Evolutionary conservation across 2,888 invertebrate genomes (phyloP).

Genomic region (Agrochola macilenta): DNA sequence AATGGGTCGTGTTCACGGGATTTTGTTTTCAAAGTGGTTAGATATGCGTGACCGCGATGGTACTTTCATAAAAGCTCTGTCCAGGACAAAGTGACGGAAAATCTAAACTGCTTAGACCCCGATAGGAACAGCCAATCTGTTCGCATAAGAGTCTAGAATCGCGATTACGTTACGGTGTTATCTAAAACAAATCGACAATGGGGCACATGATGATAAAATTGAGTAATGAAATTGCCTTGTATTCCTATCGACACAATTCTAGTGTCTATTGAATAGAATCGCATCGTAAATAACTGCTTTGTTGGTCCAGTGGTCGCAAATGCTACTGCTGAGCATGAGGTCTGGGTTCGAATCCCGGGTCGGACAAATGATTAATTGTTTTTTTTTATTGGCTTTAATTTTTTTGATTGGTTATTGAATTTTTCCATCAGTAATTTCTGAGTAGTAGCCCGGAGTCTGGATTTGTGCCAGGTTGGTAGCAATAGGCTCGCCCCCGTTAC

Average conservation of each 20-base stretch:
- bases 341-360: not conserved
- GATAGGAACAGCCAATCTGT: conserved; percentile 6
- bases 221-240: not conserved
- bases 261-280: not conserved
- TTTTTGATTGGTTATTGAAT: too few species aligned
- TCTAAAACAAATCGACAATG: conserved; percentile 14
- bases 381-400: too few species aligned
- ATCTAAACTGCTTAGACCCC: not conserved
- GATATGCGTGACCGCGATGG: too few species aligned
- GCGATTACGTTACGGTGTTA: not conserved
- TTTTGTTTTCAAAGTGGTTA: too few species aligned
- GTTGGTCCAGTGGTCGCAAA: not conserved
- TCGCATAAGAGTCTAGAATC: conserved; percentile 11
- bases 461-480: not conserved
- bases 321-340: too few species aligned
- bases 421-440: not conserved
- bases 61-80: too few species aligned
- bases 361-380: too few species aligned
- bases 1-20: too few species aligned
- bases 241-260: not conserved
- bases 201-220: not conserved
- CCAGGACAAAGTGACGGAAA: not conserved
- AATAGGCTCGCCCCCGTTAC: not conserved
- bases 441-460: not conserved
- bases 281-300: not conserved